Evolutionary conservation across 2,888 invertebrate genomes (phyloP), one percentile per base, ranked within the genome.

Genomic region (Micoletzkya japonica): DNA sequence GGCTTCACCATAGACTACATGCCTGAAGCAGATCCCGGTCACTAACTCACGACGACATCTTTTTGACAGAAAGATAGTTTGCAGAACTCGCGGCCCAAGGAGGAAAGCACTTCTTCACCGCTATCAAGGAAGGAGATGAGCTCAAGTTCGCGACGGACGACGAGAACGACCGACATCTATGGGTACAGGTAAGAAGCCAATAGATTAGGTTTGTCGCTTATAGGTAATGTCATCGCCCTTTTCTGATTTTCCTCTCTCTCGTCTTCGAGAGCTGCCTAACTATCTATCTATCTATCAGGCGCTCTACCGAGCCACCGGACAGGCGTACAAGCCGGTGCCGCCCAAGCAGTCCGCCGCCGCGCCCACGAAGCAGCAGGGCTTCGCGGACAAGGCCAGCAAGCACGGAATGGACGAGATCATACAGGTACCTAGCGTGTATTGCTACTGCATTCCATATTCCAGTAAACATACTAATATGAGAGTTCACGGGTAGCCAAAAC

Each of bases 391-490:
- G 86, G 97, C 97, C 44, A 90, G 94, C 71, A 98, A 98, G 87
- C 97, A 97, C 86, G 97, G 98, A 58, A 94, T 98, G 93, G 98
- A 98, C 86, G 97, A 98, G 88, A 96, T 93, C 87, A 97, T 98
- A 60, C 73, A 73, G 70, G 73, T 73, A 3, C 4, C n/a, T n/a
- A n/a, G 34, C 39, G 34, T 56, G 56, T 56, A 24, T 56, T n/a
- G n/a, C n/a, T n/a, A n/a, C n/a, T n/a, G n/a, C n/a, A n/a, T n/a
- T n/a, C n/a, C n/a, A n/a, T n/a, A n/a, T n/a, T n/a, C n/a, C n/a
- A n/a, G n/a, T n/a, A n/a, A n/a, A n/a, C n/a, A n/a, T n/a, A n/a
- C n/a, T n/a, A n/a, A n/a, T n/a, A n/a, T n/a, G n/a, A n/a, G n/a
- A n/a, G n/a, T n/a, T n/a, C n/a, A n/a, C n/a, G n/a, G n/a, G n/a